phyloP scores from a whole-genome alignment of 2,888 invertebrate genomes.

The Mimumesa dahlbomi region DNA sequence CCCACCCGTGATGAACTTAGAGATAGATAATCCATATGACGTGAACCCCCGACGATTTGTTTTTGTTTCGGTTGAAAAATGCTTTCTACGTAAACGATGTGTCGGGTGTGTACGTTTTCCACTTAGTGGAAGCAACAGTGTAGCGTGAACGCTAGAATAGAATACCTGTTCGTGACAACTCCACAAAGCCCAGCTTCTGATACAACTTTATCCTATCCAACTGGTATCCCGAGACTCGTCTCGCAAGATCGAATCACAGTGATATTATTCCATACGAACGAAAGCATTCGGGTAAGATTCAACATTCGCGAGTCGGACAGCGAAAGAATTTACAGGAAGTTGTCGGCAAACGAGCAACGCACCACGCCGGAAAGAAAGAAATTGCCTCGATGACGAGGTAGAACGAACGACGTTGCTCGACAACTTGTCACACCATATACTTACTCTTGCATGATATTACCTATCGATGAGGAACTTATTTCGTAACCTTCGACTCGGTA shows the following conservation, averaged over 20 bases:
- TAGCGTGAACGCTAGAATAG: constrained; percentile 61
- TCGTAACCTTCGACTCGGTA: no score
- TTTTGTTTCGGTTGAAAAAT: no score
- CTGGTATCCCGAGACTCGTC: not conserved
- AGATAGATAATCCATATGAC: constrained; percentile 45
- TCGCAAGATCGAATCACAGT: constrained; percentile 9
- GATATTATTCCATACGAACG: no score
- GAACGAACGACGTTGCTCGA: not conserved
- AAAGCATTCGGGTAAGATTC: no score
- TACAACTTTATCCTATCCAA: constrained; percentile 2
- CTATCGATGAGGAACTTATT: no score
- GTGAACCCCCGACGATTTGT: constrained; percentile 51
- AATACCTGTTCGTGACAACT: constrained; percentile 52
- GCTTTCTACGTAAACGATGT: constrained; percentile 1
- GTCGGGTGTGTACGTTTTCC: constrained; percentile 51
- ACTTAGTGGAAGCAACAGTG: constrained; percentile 56
- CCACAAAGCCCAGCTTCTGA: constrained; percentile 63
- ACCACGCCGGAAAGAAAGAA: no score
- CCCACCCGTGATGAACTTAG: constrained; percentile 57
- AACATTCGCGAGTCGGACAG: no score
- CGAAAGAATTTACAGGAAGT: no score
- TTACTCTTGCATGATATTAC: no score
- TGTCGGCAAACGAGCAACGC: no score
- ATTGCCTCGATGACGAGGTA: not conserved
- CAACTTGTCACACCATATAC: not conserved